Evolutionary conservation across 2,113 vertebrate species (phyloP).

Genomic region (Conger conger): DNA sequence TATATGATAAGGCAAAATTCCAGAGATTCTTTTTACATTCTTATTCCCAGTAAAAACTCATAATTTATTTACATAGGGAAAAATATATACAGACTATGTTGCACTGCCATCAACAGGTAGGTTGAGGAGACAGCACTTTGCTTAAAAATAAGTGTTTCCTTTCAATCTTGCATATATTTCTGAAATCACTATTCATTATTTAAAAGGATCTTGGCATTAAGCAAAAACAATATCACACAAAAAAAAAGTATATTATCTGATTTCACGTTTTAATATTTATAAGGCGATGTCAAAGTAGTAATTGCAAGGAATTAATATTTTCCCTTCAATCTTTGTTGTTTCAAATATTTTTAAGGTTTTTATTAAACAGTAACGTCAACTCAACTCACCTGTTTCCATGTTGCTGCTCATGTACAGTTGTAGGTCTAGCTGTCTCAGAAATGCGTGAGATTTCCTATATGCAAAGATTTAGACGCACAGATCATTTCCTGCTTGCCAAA

Average conservation of each 20-base stretch:
- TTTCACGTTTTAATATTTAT: not conserved
- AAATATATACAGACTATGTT: not conserved
- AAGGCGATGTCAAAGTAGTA: too few species aligned
- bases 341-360: not conserved
- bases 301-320: too few species aligned
- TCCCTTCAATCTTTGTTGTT: too few species aligned
- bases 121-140: not conserved
- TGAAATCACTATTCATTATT: not conserved
- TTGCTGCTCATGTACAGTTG: conserved; percentile 2
- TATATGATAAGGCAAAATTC: too few species aligned
- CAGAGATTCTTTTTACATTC: too few species aligned
- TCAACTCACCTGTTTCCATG: not conserved
- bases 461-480: not conserved
- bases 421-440: not conserved
- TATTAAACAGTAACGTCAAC: not conserved
- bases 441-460: not conserved
- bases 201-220: not conserved
- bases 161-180: too few species aligned
- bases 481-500: conserved; percentile 21
- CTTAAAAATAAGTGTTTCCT: too few species aligned
- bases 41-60: too few species aligned
- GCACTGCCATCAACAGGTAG: conserved; percentile 13
- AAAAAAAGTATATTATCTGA: not conserved
- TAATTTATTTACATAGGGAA: too few species aligned
- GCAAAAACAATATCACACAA: not conserved